Evolutionary conservation across 2,888 invertebrate genomes (phyloP).

Genomic region (Cryptocheilus praepositus): DNA sequence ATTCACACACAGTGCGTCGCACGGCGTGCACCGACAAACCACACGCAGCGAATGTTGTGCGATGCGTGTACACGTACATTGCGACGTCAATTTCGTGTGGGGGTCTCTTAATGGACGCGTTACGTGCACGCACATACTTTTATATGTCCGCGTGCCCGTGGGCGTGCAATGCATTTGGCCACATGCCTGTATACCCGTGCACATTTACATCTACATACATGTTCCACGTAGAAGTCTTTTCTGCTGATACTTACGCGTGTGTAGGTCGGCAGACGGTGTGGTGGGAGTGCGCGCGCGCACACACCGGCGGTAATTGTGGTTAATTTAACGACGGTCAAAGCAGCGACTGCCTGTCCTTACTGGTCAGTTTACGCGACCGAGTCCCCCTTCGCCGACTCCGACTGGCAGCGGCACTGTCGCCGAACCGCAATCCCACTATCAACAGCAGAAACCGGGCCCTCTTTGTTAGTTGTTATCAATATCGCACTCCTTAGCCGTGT

Average conservation of each 20-base stretch:
- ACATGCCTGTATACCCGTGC: not conserved
- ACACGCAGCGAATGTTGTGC: slow-evolving; percentile 15
- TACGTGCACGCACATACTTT: slow-evolving; percentile 22
- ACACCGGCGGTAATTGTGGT: slow-evolving; percentile 67
- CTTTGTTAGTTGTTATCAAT: slow-evolving; percentile 1
- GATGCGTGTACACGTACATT: slow-evolving; percentile 6
- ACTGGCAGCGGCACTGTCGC: too few relatives aligned
- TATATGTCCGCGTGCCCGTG: not conserved
- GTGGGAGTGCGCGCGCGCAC: not conserved
- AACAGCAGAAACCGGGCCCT: too few relatives aligned
- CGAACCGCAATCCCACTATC: too few relatives aligned
- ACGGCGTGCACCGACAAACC: too few relatives aligned
- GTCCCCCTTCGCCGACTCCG: slow-evolving; percentile 24
- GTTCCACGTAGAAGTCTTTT: not conserved
- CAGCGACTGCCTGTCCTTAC: slow-evolving; percentile 48
- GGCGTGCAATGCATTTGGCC: not conserved
- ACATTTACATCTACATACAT: not conserved
- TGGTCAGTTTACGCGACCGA: slow-evolving; percentile 50
- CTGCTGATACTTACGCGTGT: too few relatives aligned
- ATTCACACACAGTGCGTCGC: not conserved
- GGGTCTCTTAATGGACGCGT: slow-evolving; percentile 15
- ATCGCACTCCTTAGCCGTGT: too few relatives aligned
- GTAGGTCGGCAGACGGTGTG: not conserved
- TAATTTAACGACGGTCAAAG: slow-evolving; percentile 65
- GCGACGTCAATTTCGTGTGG: not conserved